Evolutionary conservation across 2,113 vertebrate genomes (phyloP).

Genomic region (Pimephales promelas): DNA sequence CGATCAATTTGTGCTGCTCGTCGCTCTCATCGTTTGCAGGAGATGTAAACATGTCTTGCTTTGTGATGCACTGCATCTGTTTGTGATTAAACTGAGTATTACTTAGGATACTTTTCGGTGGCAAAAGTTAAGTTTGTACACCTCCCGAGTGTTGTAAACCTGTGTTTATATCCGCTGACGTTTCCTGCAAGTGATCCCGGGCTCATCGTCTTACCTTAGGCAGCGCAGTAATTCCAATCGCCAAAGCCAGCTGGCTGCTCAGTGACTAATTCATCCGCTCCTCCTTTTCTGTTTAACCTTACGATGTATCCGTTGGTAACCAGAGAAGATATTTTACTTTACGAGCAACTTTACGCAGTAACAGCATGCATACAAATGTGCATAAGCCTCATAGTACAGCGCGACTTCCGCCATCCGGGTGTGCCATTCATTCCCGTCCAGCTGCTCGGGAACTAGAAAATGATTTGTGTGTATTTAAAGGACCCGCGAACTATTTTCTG

Average conservation of each 20-base stretch:
- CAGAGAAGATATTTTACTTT: neutral
- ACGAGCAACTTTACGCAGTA: neutral
- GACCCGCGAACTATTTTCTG: neutral
- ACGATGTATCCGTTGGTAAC: neutral
- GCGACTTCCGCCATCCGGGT: slow-evolving; percentile 50
- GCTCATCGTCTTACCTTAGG: slow-evolving; percentile 37
- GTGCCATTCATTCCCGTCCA: slow-evolving; percentile 20
- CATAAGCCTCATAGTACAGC: slow-evolving; percentile 2
- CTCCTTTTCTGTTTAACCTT: neutral
- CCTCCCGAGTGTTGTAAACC: neutral
- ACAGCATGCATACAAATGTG: neutral
- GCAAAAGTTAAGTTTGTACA: neutral
- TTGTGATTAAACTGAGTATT: neutral
- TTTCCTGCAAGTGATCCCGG: slow-evolving; percentile 3
- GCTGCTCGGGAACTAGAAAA: slow-evolving; percentile 8
- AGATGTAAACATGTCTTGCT: neutral
- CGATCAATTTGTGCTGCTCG: neutral
- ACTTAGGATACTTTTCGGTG: neutral
- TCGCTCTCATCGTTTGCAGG: neutral
- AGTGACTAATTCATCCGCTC: slow-evolving; percentile 32
- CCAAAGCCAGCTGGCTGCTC: neutral
- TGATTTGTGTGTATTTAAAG: slow-evolving; percentile 21
- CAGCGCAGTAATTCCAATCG: slow-evolving; percentile 8
- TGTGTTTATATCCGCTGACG: neutral
- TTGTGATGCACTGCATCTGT: neutral